Evolutionary conservation across 1,140 invertebrate species (phyloP), one percentile per base, ranked within the genome.

Genomic region (Hirudo medicinalis): DNA sequence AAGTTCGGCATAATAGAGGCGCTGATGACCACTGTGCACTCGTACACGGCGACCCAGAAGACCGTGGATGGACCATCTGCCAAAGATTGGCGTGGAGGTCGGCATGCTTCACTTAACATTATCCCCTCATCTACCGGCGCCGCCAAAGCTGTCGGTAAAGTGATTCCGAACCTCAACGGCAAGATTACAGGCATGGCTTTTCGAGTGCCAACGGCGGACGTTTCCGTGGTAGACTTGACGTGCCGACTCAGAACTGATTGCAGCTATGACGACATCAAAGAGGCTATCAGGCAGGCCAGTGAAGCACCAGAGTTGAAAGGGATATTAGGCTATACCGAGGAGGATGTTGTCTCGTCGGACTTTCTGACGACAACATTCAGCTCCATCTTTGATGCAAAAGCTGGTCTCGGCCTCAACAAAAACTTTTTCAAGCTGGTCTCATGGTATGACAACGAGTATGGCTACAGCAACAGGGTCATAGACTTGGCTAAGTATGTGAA

Each of bases 1-100:
- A 92, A 95, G 78, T 97, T 95, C 79, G 89, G 90, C 78, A 97
- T 98, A 79, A 85, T 91, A 74, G 92, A 97, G 80, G 94, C 93
- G 79, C 84, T 99, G 32, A 99, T 99, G 96, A 99, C 95, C 54
- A 99, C 96, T 67, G 91, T 99, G 3, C 96, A 99, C 81, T 93
- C 96, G n/a, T 89, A 89, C 55, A 99, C 96, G 71, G 92, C 94
- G 73, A 97, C 94, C n/a, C 96, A 99, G 80, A 97, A 96, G 81
- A 94, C 91, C 72, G 92, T 99, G 49, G 96, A 99, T 82, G 94
- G 92, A 74, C 93, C 95, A 54, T 93, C 90, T 76, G 88, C 86
- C 72, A 97, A 97, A 83, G 69, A 70, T 76, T 99, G 95, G 95
- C 87, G 96, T 77, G 93, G 94, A 84, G 95, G 96, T 20, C 90